phyloP scores from a whole-genome alignment of 2,888 invertebrate genomes.

The Melanotus villosus region DNA sequence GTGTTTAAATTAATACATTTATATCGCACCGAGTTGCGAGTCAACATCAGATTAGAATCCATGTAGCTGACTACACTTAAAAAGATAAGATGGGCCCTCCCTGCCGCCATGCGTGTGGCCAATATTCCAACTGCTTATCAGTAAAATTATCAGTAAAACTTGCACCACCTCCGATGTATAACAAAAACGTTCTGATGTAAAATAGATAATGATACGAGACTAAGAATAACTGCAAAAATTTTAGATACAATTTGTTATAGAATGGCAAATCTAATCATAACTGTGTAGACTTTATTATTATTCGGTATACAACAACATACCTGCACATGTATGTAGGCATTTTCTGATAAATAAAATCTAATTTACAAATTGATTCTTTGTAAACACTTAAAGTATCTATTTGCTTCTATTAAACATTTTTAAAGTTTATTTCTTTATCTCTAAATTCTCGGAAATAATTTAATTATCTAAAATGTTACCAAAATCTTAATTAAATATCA shows the following conservation, averaged over 20 bases:
- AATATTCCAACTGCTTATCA: conserved; percentile 42
- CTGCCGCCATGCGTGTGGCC: conserved; percentile 24
- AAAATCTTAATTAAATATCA: too few species aligned
- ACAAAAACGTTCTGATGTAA: conserved; percentile 33
- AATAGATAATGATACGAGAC: conserved; percentile 19
- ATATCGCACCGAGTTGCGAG: conserved; percentile 25
- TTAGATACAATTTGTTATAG: conserved; percentile 30
- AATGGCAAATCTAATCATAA: neutral
- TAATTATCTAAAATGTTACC: too few species aligned
- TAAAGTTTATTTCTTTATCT: too few species aligned
- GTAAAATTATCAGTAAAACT: conserved; percentile 43
- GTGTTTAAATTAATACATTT: conserved; percentile 44
- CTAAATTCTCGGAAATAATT: too few species aligned
- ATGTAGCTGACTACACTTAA: conserved; percentile 42
- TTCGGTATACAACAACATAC: too few species aligned
- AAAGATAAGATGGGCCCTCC: conserved; percentile 45
- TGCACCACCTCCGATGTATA: conserved; percentile 30
- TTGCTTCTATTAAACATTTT: too few species aligned
- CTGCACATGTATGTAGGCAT: too few species aligned
- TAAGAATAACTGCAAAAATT: conserved; percentile 33
- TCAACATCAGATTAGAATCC: conserved; percentile 44
- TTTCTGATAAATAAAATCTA: too few species aligned
- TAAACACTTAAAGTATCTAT: too few species aligned
- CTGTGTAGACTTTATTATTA: neutral
- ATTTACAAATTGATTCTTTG: too few species aligned